Percentiles rank a stretch among this genome's conserved stretches.
Conservation (phyloP, 2,797 vertebrate species). For the Pagetopsis macropterus region DNA sequence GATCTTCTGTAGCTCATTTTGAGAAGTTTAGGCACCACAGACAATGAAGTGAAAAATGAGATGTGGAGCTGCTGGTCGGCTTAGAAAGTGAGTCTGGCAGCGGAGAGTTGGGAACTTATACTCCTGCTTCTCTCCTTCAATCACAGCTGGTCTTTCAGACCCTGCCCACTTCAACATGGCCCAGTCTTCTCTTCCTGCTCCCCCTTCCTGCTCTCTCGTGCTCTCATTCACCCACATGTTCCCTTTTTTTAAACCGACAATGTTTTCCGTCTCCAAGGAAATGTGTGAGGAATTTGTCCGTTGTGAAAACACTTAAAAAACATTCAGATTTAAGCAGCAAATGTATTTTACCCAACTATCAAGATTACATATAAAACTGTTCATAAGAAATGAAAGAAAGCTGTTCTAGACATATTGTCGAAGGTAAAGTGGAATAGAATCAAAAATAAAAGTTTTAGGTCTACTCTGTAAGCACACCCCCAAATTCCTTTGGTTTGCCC, state of each 20-base stretch:
- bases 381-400: conserved; percentile 20
- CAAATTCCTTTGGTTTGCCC: conserved; percentile 66
- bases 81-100: conserved; percentile 68
- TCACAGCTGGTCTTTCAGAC: conserved; percentile 70
- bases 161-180: conserved; percentile 75
- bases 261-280: conserved; percentile 61
- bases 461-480: conserved; percentile 26
- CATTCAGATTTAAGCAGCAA: conserved; percentile 1
- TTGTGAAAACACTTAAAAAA: conserved; percentile 29
- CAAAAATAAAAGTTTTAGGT: conserved; percentile 17
- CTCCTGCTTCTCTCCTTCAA: conserved; percentile 73
- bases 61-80: conserved; percentile 53
- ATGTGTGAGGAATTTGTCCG: conserved; percentile 25
- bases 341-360: not conserved
- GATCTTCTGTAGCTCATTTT: conserved; percentile 68
- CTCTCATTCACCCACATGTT: conserved; percentile 52
- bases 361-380: conserved; percentile 2
- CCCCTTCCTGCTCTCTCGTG: conserved; percentile 51
- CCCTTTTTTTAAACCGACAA: conserved; percentile 28
- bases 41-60: conserved; percentile 39
- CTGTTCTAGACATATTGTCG: not conserved
- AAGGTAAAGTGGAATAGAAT: conserved; percentile 5
- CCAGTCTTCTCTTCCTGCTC: conserved; percentile 61
- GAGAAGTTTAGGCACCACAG: conserved; percentile 34
- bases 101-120: conserved; percentile 79